Base-by-base conservation (phyloP, 2,888 invertebrate genomes). In the Dryobotodes eremita region DNA sequence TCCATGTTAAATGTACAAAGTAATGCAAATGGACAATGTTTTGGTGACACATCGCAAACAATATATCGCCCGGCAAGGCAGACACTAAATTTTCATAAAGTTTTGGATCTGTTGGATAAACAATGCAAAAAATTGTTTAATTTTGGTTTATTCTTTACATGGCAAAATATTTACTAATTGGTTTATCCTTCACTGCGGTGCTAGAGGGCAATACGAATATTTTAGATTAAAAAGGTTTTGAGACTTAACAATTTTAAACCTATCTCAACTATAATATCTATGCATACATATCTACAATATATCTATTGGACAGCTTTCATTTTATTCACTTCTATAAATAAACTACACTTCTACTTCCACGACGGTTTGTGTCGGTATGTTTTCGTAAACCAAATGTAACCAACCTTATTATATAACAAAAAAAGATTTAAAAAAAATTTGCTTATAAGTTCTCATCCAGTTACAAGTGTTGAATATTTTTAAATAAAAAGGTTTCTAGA, bases 21-120 rank as follows among this genome's bases (percentile, higher is more conserved):
- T 77, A 59, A 80, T 85, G 76, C 80, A 77, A 76, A 88, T 69
- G 53, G 64, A 73, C 48, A 68, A 71, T 78, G 79, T 74, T 76
- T 50, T 70, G 26, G 42, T 85, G 70, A 77, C 68, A 82, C 82
- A 87, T 79, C 31, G 31, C 50, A 75, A 72, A 75, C 59, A 72
- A 86, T 50, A 66, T 59, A 26, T 36, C 36, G 77, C 8, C 66
- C 26, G 23, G 15, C 15, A 65, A 42, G 26, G 53, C 77, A 15
- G 17, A 48, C 17, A 68, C n/a, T 6, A 50, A 61, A 79, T 68
- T 20, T 61, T n/a, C 53, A 57, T 46, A 46, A 17, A 48, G n/a
- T 62, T 59, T 64, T 61, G 26, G 59, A 74, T n/a, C 36, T 55
- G 6, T 82, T 31, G 23, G 53, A 55, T 15, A 71, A 57, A 66